Evolutionary conservation across 2,888 invertebrate species (phyloP).

Genomic region (Apoderus coryli): DNA sequence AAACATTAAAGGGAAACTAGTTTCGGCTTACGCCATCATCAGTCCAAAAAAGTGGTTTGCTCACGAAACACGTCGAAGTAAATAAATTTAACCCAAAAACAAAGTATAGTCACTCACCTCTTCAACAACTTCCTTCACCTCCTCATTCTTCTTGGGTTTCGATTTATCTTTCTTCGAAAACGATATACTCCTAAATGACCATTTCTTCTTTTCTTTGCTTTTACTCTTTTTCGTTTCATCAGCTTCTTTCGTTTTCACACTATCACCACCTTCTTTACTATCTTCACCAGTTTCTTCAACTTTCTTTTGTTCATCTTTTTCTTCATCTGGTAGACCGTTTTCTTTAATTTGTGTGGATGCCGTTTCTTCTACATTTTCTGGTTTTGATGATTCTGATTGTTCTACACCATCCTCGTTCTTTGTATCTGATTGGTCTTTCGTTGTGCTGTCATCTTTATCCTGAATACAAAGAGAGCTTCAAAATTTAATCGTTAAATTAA

Average conservation of each 20-base stretch:
- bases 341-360: slow-evolving; percentile 23
- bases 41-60: too few relatives aligned
- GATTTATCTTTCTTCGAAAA: slow-evolving; percentile 79
- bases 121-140: slow-evolving; percentile 44
- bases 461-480: slow-evolving; percentile 21
- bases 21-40: too few relatives aligned
- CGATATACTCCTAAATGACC: slow-evolving; percentile 62
- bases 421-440: slow-evolving; percentile 23
- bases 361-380: slow-evolving; percentile 13
- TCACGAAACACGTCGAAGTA: too few relatives aligned
- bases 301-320: slow-evolving; percentile 27
- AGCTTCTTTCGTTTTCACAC: slow-evolving; percentile 21
- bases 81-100: slow-evolving; percentile 6
- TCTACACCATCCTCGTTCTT: slow-evolving; percentile 21
- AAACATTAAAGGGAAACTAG: too few relatives aligned
- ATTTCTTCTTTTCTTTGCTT: slow-evolving; percentile 62
- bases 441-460: slow-evolving; percentile 29
- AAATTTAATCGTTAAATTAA: too few relatives aligned
- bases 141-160: slow-evolving; percentile 53
- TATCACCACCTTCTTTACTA: background rate
- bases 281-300: slow-evolving; percentile 21
- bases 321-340: slow-evolving; percentile 28
- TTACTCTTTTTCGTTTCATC: slow-evolving; percentile 26
- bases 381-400: slow-evolving; percentile 15
- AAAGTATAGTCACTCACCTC: slow-evolving; percentile 34